Evolutionary conservation across 2,888 invertebrate species (phyloP), one percentile per base, ranked within the genome.

Genomic region (Dicroscelio sp.): DNA sequence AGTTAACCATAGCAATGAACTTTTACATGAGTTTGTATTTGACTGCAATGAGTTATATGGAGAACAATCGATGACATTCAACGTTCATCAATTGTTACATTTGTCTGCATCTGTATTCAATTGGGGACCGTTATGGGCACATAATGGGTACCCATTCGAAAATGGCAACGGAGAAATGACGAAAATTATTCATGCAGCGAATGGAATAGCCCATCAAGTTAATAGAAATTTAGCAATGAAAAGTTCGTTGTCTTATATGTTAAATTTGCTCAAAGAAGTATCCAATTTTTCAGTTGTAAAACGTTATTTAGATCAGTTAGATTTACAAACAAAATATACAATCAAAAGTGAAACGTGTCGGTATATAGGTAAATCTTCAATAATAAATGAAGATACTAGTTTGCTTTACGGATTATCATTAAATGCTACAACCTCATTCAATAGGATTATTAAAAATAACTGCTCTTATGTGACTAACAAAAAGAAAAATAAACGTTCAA

Each of bases 1-100:
- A 20, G 4, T 75, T 25, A 33, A 75, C 10, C 14, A 75, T n/a
- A 33, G 31, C 10, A 55, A 33, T 75, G 55, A 5, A 25, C 3
- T 75, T n/a, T 75, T 75, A 20, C 23, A 31, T 33, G 75, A 75
- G 14, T 55, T 75, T 55, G 75, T 75, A 3, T 75, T 17, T 55
- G 55, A 75, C 12, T 43, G 43, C 33, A 2, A 31, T 8, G n/a
- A 31, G 14, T 55, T 75, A 20, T 75, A 75, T 55, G 75, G 78
- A 78, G 31, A 73, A 4, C 17, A 30, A 52, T n/a, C 27, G 2
- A 78, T 78, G 78, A 69, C 80, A 35, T 80, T 30, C 35, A 80
- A 80, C 69, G 33, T 80, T 14, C 80, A 80, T 27, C 80, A 69
- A 25, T 43, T 80, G n/a, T 69, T 80, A 10, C 79, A 79, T 65